phyloP scores from a whole-genome alignment of 2,797 vertebrate species.

The Pipistrellus pygmaeus region DNA sequence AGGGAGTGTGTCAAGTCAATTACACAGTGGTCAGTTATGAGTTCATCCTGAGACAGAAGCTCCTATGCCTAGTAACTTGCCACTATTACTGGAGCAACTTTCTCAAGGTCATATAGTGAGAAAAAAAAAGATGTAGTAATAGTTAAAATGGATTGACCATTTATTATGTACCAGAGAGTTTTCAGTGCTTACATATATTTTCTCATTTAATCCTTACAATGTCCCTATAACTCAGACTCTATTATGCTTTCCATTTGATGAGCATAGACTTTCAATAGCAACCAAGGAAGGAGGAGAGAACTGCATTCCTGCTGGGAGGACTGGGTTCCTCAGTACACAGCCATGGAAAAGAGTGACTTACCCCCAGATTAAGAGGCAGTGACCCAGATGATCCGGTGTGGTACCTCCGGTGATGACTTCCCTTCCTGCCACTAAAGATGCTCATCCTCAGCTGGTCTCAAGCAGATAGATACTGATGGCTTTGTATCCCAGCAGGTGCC shows the following conservation, averaged over 20 bases:
- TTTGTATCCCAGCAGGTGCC: slow-evolving; percentile 15
- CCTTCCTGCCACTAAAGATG: neutral
- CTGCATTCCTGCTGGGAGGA: fast-evolving
- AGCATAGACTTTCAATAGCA: neutral
- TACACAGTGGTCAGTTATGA: neutral
- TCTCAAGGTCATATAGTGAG: neutral
- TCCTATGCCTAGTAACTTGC: neutral
- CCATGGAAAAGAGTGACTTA: neutral
- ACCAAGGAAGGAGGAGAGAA: neutral
- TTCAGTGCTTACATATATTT: neutral
- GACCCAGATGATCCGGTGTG: neutral
- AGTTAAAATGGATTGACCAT: neutral
- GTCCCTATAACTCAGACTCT: neutral
- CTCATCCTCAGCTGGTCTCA: neutral
- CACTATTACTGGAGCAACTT: neutral
- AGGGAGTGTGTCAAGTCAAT: neutral
- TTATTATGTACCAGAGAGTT: neutral
- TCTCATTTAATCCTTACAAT: neutral
- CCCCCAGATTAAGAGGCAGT: neutral
- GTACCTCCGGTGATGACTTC: neutral
- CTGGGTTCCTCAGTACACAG: neutral
- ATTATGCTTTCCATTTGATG: neutral
- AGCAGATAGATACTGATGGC: slow-evolving; percentile 58
- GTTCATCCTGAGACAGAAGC: neutral
- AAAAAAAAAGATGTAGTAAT: neutral